Conservation (phyloP, 2,888 invertebrate genomes). For the Parasteatoda lunata region DNA sequence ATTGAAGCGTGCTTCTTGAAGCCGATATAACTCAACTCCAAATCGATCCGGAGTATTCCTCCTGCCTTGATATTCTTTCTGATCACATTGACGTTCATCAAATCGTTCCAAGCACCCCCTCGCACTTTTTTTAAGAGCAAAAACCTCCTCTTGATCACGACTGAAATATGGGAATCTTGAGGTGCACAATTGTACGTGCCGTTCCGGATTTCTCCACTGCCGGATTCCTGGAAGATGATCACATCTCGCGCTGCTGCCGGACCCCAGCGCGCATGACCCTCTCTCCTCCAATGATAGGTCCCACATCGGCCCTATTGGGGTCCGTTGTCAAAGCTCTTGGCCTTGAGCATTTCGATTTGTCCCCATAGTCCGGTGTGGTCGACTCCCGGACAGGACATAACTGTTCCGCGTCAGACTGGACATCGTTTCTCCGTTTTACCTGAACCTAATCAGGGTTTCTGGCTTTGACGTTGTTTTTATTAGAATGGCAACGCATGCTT, state of each 20-base stretch:
- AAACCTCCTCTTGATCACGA: conserved; percentile 4
- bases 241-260: conserved; percentile 32
- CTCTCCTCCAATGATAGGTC: conserved; percentile 29
- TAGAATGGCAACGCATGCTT: no score
- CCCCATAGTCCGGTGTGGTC: conserved; percentile 6
- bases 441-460: no score
- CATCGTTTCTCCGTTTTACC: neutral
- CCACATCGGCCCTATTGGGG: conserved; percentile 38
- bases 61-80: no score
- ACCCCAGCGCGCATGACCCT: conserved; percentile 14
- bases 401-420: neutral
- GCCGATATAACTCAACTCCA: no score
- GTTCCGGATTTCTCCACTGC: conserved; percentile 16
- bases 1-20: neutral
- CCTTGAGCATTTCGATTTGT: neutral
- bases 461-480: neutral
- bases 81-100: no score
- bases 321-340: conserved; percentile 29
- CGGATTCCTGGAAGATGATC: conserved; percentile 30
- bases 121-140: neutral
- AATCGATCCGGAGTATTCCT: no score
- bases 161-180: neutral
- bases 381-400: neutral
- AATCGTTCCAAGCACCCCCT: no score
- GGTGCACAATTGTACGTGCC: conserved; percentile 9